Percentiles rank a stretch among this genome's conserved stretches.
These are phyloP conservation scores for Heterodera filipjevi DNA, from an alignment of 2,888 invertebrate genomes.

Conservation along the genomic window DNA sequence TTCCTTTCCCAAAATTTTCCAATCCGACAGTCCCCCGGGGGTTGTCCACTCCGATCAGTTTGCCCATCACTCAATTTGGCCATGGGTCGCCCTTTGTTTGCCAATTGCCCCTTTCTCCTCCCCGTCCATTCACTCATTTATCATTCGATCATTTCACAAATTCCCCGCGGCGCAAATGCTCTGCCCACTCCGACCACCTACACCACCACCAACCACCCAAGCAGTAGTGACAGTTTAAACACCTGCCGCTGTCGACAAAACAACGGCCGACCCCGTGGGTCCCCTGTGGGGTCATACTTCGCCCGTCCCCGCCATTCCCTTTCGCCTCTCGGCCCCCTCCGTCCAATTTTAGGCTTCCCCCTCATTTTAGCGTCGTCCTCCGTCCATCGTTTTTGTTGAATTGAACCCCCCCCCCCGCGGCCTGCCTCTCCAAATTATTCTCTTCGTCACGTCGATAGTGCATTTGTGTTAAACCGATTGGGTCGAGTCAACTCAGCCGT, in stretches of 20 bases:
- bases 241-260: background rate
- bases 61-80: constrained; percentile 3
- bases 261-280: constrained; percentile 10
- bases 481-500: background rate
- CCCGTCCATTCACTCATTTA: background rate
- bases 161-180: background rate
- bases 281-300: background rate
- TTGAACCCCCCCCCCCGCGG: background rate
- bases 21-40: background rate
- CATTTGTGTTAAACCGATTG: constrained; percentile 12
- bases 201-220: background rate
- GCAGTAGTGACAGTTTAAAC: background rate
- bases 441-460: background rate
- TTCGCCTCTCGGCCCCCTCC: background rate
- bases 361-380: background rate
- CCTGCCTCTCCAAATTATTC: background rate
- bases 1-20: background rate
- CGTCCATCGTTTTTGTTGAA: too few relatives aligned
- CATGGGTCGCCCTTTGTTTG: background rate
- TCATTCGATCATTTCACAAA: background rate
- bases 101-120: background rate
- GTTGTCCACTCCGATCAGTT: background rate
- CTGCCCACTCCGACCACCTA: background rate
- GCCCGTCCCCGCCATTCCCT: background rate
- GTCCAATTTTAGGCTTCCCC: background rate